Base-by-base conservation (phyloP, 1,140 invertebrate species). In the Asbolus verrucosus region DNA sequence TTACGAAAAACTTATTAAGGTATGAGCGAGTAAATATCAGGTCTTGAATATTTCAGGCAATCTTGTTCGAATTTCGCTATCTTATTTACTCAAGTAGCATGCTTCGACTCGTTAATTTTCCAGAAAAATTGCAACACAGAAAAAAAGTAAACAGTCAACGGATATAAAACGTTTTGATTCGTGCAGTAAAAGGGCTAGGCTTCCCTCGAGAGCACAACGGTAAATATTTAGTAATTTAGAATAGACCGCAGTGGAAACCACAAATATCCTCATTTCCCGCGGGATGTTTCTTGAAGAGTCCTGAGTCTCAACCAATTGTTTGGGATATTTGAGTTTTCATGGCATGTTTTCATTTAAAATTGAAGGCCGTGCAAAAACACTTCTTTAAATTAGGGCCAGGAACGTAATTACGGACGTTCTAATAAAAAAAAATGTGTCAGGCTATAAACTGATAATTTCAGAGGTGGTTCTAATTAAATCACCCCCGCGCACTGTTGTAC, bases 181-280 rank as follows among this genome's bases (percentile, higher is more conserved):
- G 16, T 50, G 19, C 18, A 9, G 9, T 21, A 21, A 41, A 41
- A 19, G 19, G 19, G 9, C 19, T 6, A 21, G 14, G 31, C 6
- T n/a, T 19, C 33, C 16, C 60, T 15, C 2, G 31, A 16, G 38
- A 63, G 6, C 3, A 39, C 4, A 24, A 24, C 16, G 11, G 24
- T 14, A 39, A 63, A 63, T 39, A 63, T 39, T 63, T 63, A 16
- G 14, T 39, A 21, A 63, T 63, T 63, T 63, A 63, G 24, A 33
- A 63, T 63, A 31, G 31, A 63, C 61, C 61, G 19, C 15, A 41
- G 61, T 27, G n/a, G 61, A 21, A 43, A 63, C 21, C 61, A 16
- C 61, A 63, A 63, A 63, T 63, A 63, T 33, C 61, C 6, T 63
- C 24, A 21, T 63, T 38, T 38, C 61, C 16, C 19, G 4, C 8